Conservation (phyloP, 2,888 invertebrate species). For the Tipula vernalis region DNA sequence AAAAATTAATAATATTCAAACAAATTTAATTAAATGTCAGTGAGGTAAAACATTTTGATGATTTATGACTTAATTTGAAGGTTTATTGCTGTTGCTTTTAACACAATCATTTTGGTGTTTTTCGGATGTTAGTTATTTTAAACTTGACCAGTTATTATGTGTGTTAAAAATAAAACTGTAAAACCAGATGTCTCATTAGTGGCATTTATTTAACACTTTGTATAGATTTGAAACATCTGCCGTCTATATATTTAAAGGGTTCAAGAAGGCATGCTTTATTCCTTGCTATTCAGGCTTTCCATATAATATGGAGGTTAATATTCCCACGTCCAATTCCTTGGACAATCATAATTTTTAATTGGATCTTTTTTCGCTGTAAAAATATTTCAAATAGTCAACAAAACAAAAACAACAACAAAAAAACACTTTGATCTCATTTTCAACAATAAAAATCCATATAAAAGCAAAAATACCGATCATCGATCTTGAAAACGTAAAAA, state of each 20-base stretch:
- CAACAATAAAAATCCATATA: background rate
- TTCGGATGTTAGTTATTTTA: background rate
- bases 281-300: background rate
- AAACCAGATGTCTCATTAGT: background rate
- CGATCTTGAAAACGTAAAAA: background rate
- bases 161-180: background rate
- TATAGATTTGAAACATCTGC: background rate
- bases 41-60: background rate
- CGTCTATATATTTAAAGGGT: background rate
- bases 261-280: background rate
- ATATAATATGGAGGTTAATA: background rate
- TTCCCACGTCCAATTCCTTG: background rate
- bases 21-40: conserved; percentile 4
- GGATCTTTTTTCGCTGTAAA: background rate
- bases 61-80: background rate
- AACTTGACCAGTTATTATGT: background rate
- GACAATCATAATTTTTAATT: background rate
- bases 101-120: background rate
- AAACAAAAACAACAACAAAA: background rate
- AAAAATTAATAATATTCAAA: background rate
- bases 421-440: background rate
- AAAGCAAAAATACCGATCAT: background rate
- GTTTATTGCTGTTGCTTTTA: background rate
- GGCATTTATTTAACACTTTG: background rate
- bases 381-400: background rate